Base-by-base conservation (phyloP, 2,797 vertebrate species). In the Neosilurus mollespiculum region DNA sequence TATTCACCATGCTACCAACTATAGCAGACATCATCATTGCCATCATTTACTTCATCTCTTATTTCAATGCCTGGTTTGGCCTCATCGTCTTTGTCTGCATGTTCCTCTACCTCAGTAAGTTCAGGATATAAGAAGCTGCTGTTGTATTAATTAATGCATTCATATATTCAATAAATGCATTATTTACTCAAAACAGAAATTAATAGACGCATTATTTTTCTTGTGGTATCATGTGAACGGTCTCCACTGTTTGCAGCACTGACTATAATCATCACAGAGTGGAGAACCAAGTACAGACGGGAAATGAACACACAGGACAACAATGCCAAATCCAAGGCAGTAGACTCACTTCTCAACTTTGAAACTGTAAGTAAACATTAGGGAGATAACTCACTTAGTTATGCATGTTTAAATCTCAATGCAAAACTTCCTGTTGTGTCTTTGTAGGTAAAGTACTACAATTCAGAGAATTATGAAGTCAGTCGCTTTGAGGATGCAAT, bases 21-120 rank as follows among this genome's bases (percentile, higher is more conserved):
- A 92, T 97, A 80, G 93, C 91, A 0, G 97, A 98, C 89, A 96
- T 98, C 4, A 22, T 95, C 91, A 96, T 98, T 0, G 89, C 96
- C 90, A 97, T 98, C 73, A 75, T 97, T 90, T 98, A 97, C 90
- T 98, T 98, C 90, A 93, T 95, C 66, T 94, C 95, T 0, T 95
- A 93, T 90, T 98, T 98, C 94, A 97, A 92, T 0, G 93, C 95
- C 86, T 98, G 97, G 97, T 98, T 98, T 0, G 97, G 97, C 83
- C 96, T 98, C 90, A 96, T 98, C 79, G 94, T 98, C 88, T 96
- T 98, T 24, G 89, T 96, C 89, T 98, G 97, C 91, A 98, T 98
- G 96, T 89, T 92, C 62, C 92, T 98, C 70, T 98, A 98, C 87
- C 93, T 98, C 86, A 93, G 96, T 98, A 90, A 96, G 97, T 91